Evolutionary conservation across 2,113 vertebrate species (phyloP), one percentile per base, ranked within the genome.

Genomic region (Gymnogyps californianus): DNA sequence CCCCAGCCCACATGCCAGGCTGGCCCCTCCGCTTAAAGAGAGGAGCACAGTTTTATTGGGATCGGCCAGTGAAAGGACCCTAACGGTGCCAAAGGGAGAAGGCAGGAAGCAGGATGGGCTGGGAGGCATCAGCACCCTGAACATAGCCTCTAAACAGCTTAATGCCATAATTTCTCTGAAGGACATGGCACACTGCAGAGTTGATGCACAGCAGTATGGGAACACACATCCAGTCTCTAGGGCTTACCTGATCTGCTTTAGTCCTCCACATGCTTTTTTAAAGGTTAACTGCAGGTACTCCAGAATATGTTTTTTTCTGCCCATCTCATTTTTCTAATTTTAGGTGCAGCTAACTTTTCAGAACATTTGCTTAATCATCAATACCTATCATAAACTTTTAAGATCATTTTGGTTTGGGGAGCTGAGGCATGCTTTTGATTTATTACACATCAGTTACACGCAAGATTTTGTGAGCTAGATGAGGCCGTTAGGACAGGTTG

Each of bases 1-100:
- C 55, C 29, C 0, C 0, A 49, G n/a, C 72, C 31, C 22, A 1
- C 10, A 5, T 77, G 38, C 65, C 28, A 32, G 22, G n/a, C 26
- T 21, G 36, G 16, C 36, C 46, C 21, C 52, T 46, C 52, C 8
- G 5, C 31, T 31, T 34, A 42, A 71, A 72, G 58, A 70, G n/a
- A 83, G 65, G 44, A 74, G 24, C 18, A 5, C 10, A 3, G 17
- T 40, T 90, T 51, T 64, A 25, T 62, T 87, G 61, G 22, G 66
- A 71, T 38, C 16, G 28, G 10, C 21, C 34, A 11, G 44, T 25
- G 28, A 66, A 52, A 70, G 75, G 38, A 58, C 34, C n/a, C 44
- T 29, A 42, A 14, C 3, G 7, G 19, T 75, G 31, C 58, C 31
- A 32, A 34, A 54, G 31, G 32, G 24, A 65, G 59, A 84, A 75